Base-by-base conservation (phyloP, 2,113 vertebrate genomes). In the Stegastes partitus region DNA sequence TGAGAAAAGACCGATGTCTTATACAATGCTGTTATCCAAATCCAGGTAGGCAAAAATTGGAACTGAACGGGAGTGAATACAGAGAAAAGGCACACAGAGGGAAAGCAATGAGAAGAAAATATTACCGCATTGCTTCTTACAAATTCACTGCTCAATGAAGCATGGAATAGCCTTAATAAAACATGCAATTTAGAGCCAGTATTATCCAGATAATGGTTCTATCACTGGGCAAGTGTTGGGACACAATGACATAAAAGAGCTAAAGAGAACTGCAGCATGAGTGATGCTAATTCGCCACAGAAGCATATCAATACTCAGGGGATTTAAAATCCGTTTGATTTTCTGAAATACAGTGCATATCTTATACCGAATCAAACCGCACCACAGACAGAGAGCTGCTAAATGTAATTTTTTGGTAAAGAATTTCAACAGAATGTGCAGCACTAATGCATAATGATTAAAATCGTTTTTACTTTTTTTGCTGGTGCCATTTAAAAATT, bases 311-410 rank as follows among this genome's bases (percentile, higher is more conserved):
- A 89, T 88, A 88, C 87, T 89, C 42, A 21, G 87, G 91, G 93
- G 89, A 90, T 94, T 90, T 86, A 89, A 96, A 96, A 97, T 96
- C 94, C 95, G 96, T 96, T 95, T 96, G 96, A 97, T 96, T 96
- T n/a, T 97, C 95, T 93, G 22, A 73, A 59, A 19, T 53, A 16
- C 44, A 53, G 70, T 67, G 93, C 78, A 92, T 94, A 94, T 94
- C 90, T 94, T 90, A 92, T 80, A 93, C 91, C 87, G 93, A 94
- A 59, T 23, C 54, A 68, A 68, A 34, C 7, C 31, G 10, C 31
- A 34, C 31, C 31, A 34, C 31, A 34, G 31, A 34, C 31, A 34
- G 8, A 2, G 6, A 34, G 31, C 2, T 9, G 7, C 31, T 34
- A 34, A 34, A 34, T 34, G 31, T 34, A 9, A 2, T 34, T 34